Evolutionary conservation across 2,113 vertebrate species (phyloP).

Genomic region (Poeciliopsis occidentalis): DNA sequence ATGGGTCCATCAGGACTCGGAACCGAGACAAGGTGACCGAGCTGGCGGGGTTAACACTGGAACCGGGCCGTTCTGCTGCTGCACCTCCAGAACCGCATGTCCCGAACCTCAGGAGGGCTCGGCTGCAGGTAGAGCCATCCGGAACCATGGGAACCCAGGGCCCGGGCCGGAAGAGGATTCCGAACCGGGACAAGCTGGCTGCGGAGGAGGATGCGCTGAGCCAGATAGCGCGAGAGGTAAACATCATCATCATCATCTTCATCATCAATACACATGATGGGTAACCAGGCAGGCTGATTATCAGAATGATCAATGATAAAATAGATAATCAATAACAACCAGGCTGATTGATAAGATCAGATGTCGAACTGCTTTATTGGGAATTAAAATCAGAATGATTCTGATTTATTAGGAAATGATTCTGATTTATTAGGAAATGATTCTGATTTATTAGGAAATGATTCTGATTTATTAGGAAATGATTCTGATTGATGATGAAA

Average conservation of each 20-base stretch:
- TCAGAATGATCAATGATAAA: not conserved
- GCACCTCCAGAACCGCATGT: no score
- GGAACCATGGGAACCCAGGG: constrained; percentile 85
- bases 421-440: no score
- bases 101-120: not conserved
- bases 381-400: no score
- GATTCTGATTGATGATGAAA: no score
- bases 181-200: constrained; percentile 84
- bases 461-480: no score
- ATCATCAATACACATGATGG: not conserved
- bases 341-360: not conserved
- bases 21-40: not conserved
- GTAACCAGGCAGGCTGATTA: not conserved
- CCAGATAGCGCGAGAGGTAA: constrained; percentile 88
- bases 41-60: not conserved
- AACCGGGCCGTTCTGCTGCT: not conserved
- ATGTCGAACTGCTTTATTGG: no score
- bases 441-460: no score
- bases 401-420: no score
- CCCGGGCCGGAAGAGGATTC: constrained; percentile 84
- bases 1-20: not conserved
- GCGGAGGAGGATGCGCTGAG: constrained; percentile 89
- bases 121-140: not conserved
- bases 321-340: no score
- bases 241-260: not conserved